Percentiles rank a stretch among this genome's conserved stretches.
phyloP scores from a whole-genome alignment of 2,888 invertebrate genomes.

The Augiades crinisus region DNA sequence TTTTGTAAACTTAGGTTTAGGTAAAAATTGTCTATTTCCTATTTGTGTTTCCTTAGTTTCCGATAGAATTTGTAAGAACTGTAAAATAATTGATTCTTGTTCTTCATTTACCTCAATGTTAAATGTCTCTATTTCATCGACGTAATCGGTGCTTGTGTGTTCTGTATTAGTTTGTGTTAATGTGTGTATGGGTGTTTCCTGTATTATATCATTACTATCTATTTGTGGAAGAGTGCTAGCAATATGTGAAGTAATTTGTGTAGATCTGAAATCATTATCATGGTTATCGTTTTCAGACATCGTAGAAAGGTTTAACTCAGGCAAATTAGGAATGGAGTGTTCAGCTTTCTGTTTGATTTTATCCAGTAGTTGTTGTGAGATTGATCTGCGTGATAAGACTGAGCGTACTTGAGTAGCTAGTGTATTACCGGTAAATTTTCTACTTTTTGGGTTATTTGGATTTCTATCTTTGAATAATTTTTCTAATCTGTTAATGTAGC shows the following conservation, averaged over 20 bases:
- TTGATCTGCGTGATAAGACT: background rate
- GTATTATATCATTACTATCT: too few species aligned
- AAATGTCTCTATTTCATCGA: too few species aligned
- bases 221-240: too few species aligned
- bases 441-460: background rate
- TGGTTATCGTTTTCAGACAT: too few species aligned
- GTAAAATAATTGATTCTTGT: background rate
- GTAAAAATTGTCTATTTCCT: background rate
- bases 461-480: background rate
- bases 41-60: background rate
- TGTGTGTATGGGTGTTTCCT: too few species aligned
- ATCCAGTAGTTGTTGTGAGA: background rate
- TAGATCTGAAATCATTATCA: background rate
- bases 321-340: too few species aligned
- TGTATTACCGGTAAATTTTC: constrained; percentile 5
- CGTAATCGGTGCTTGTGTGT: background rate
- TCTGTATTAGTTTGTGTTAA: background rate
- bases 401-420: constrained; percentile 1
- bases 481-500: constrained; percentile 12
- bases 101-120: background rate
- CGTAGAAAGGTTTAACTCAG: too few species aligned
- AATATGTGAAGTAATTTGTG: background rate
- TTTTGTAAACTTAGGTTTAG: constrained; percentile 3
- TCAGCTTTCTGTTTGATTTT: background rate
- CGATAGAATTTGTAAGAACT: background rate